These are phyloP conservation scores for Diogma glabrata DNA, from an alignment of 2,888 invertebrate species.

Conservation along the genomic window DNA sequence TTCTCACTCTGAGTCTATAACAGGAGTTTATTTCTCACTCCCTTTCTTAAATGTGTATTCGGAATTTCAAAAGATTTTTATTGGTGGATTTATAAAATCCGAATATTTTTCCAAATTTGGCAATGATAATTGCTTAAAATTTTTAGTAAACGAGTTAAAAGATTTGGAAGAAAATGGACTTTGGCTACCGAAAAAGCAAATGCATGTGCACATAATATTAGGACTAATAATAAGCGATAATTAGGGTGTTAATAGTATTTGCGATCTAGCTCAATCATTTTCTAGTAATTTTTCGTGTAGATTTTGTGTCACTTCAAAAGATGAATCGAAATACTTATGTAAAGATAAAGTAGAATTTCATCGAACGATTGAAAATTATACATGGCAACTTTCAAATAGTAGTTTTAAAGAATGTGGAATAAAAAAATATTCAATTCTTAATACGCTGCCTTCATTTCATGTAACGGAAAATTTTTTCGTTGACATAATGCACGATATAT, in stretches of 20 bases:
- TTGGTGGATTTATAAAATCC: conserved; percentile 2
- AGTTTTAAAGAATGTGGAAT: conserved; percentile 18
- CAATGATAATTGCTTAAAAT: background rate
- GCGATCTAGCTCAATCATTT: no score
- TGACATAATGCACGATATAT: conserved; percentile 23
- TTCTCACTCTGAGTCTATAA: conserved; percentile 18
- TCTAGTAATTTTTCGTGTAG: no score
- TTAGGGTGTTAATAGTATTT: conserved; percentile 11
- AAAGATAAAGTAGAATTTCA: conserved; percentile 13
- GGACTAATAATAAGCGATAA: background rate
- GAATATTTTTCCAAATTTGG: background rate
- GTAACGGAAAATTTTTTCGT: no score
- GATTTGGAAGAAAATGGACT: background rate
- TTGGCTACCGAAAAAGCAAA: background rate
- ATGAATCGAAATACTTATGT: no score
- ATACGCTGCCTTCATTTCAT: no score
- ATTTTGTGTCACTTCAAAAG: no score
- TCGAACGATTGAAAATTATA: conserved; percentile 17
- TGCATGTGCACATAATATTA: background rate
- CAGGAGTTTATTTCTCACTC: conserved; percentile 15
- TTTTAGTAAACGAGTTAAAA: background rate
- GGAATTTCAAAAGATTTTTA: background rate
- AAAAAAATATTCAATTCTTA: no score
- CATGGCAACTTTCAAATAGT: conserved; percentile 12
- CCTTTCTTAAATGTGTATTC: background rate